phyloP scores from a whole-genome alignment of 2,113 vertebrate genomes.

The Callaeas wilsoni region DNA sequence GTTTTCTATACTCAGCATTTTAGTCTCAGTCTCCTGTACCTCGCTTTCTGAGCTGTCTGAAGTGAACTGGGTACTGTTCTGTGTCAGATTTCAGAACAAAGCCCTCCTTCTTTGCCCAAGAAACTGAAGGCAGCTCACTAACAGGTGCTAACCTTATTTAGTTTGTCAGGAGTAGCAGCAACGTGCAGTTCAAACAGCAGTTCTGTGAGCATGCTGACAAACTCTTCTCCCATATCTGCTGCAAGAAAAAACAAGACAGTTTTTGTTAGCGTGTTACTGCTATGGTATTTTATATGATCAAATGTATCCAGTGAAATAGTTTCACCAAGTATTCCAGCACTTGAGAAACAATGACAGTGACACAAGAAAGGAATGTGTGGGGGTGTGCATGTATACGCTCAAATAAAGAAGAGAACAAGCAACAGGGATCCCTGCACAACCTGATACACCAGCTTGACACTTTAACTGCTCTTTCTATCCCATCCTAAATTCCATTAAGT shows the following conservation, averaged over 20 bases:
- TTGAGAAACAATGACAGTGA: neutral
- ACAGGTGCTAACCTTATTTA: conserved; percentile 85
- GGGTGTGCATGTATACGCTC: neutral
- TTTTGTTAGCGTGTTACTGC: neutral
- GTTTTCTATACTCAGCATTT: neutral
- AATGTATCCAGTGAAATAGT: neutral
- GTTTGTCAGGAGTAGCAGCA: conserved; percentile 96
- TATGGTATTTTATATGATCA: neutral
- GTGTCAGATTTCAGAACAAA: neutral
- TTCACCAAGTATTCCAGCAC: neutral
- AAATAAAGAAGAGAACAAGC: neutral
- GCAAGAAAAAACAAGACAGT: conserved; percentile 33
- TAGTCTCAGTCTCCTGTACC: neutral
- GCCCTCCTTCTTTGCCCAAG: neutral
- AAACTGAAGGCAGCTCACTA: neutral
- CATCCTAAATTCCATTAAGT: neutral
- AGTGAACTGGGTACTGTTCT: neutral
- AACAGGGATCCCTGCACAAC: neutral
- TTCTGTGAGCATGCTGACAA: conserved; percentile 89
- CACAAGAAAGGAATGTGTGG: neutral
- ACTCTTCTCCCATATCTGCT: conserved; percentile 84
- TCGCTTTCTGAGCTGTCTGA: neutral
- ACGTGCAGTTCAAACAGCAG: conserved; percentile 94
- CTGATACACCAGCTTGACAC: neutral
- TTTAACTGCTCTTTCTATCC: neutral